phyloP scores from a whole-genome alignment of 2,113 vertebrate genomes.

The Clinocottus analis region DNA sequence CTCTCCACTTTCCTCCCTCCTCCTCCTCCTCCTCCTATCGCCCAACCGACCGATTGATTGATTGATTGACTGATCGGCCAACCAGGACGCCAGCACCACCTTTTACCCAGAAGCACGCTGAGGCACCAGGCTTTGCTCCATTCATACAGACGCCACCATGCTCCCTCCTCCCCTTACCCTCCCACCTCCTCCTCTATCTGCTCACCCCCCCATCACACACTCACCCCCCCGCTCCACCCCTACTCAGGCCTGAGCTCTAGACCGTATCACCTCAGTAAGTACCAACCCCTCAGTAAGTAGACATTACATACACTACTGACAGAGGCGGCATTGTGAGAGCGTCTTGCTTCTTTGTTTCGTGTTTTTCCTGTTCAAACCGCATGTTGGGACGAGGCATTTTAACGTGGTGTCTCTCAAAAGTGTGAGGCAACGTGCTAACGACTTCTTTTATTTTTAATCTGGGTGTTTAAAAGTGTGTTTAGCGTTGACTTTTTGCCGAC shows the following conservation, averaged over 20 bases:
- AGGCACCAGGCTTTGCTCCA: constrained; percentile 87
- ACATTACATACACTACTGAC: constrained; percentile 55
- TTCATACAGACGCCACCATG: constrained; percentile 82
- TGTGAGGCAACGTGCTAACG: background rate
- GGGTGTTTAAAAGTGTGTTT: background rate
- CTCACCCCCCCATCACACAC: constrained; percentile 81
- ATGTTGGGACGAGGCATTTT: constrained; percentile 41
- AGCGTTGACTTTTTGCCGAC: background rate
- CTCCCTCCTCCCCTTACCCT: constrained; percentile 60
- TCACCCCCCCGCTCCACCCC: constrained; percentile 78
- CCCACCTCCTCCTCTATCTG: constrained; percentile 76
- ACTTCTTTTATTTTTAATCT: background rate
- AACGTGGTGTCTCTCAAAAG: background rate
- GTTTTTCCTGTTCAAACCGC: constrained; percentile 45
- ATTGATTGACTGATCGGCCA: constrained; percentile 73
- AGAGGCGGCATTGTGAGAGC: constrained; percentile 60
- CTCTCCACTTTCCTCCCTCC: constrained; percentile 78
- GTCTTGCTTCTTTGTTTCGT: constrained; percentile 56
- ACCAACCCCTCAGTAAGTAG: constrained; percentile 82
- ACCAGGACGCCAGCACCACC: constrained; percentile 83
- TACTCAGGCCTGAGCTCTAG: constrained; percentile 79
- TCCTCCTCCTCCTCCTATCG: constrained; percentile 60
- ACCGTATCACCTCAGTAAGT: constrained; percentile 85
- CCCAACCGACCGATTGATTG: constrained; percentile 67
- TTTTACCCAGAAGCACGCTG: constrained; percentile 84